These are phyloP conservation scores for Polydrusus cervinus DNA, from an alignment of 2,888 invertebrate genomes.

Conservation along the genomic window DNA sequence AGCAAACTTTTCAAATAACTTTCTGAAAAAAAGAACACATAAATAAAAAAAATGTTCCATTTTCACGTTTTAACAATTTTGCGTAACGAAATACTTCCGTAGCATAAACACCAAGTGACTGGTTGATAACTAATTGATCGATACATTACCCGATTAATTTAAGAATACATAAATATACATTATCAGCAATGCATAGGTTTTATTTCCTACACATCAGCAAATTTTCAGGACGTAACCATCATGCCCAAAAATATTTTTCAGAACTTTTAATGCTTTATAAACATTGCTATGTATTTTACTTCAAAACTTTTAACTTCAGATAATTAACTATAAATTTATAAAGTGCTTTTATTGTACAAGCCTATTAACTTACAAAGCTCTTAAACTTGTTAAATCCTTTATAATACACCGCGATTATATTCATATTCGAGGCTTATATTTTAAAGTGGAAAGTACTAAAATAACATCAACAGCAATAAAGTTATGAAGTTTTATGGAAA, in stretches of 20 bases:
- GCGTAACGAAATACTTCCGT: too few species aligned
- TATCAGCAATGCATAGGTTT: too few species aligned
- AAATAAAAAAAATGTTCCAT: too few species aligned
- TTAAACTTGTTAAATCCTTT: slow-evolving; percentile 6
- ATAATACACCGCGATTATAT: slow-evolving; percentile 10
- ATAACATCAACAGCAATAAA: slow-evolving; percentile 4
- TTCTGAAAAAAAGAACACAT: too few species aligned
- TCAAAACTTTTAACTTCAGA: not conserved
- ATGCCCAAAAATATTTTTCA: not conserved
- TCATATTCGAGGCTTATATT: not conserved
- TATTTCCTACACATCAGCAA: too few species aligned
- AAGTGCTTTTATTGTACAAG: slow-evolving; percentile 1
- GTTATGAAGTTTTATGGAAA: not conserved
- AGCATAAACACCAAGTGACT: too few species aligned
- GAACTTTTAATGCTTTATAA: not conserved
- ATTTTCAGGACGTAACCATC: too few species aligned
- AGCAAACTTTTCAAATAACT: too few species aligned
- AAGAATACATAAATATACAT: too few species aligned
- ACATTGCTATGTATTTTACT: not conserved
- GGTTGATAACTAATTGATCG: too few species aligned
- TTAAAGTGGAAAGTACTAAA: slow-evolving; percentile 10
- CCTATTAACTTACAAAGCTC: slow-evolving; percentile 6
- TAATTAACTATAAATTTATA: slow-evolving; percentile 11
- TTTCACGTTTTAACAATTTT: too few species aligned
- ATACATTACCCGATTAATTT: too few species aligned